Percentiles rank a stretch among this genome's conserved stretches.
phyloP scores from a whole-genome alignment of 2,888 invertebrate species.

The Coronaproctus castanopsis region DNA sequence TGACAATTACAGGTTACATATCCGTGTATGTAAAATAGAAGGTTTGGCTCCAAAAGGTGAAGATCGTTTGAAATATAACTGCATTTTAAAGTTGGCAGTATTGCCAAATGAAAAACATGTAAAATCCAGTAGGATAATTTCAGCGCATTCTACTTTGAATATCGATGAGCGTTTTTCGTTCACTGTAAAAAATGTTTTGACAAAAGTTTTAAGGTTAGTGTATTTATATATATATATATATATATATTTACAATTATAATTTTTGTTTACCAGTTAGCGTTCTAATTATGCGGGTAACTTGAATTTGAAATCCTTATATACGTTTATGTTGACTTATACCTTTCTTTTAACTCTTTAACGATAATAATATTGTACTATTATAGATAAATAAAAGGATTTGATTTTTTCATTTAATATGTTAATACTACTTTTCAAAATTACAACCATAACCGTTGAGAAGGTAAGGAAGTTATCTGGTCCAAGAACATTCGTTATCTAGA shows the following conservation, averaged over 20 bases:
- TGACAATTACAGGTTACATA: constrained; percentile 19
- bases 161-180: constrained; percentile 23
- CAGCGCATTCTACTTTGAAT: constrained; percentile 18
- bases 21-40: constrained; percentile 21
- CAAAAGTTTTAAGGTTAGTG: constrained; percentile 20
- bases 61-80: constrained; percentile 19
- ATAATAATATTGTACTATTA: constrained; percentile 1
- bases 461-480: no score
- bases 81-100: constrained; percentile 21
- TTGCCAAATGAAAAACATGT: constrained; percentile 21
- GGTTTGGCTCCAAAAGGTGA: constrained; percentile 22
- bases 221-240: not conserved
- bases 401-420: no score
- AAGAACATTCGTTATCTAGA: no score
- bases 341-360: not conserved
- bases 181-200: constrained; percentile 19
- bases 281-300: no score
- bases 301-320: no score
- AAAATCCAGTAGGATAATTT: constrained; percentile 18
- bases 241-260: not conserved
- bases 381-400: no score
- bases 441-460: no score
- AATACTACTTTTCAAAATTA: no score
- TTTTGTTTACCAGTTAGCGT: no score
- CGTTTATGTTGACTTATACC: no score